Evolutionary conservation across 2,888 invertebrate species (phyloP), one percentile per base, ranked within the genome.

Genomic region (Melinopterus prodromus): DNA sequence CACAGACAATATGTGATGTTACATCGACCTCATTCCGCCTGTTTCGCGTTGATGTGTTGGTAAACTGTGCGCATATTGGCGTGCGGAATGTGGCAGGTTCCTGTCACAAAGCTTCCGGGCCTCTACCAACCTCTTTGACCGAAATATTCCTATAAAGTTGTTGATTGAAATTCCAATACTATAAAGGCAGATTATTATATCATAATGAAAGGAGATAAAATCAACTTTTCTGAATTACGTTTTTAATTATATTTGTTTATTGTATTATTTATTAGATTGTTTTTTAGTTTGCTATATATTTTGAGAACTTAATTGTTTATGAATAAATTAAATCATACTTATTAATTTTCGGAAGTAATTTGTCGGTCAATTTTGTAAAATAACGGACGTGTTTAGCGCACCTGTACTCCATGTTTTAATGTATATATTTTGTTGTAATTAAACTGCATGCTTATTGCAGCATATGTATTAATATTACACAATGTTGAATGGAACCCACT

Each of bases 381-480:
- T 53, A 53, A 53, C 7, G 12, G 2, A 2, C 53, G 9, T 53
- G 53, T 7, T 53, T 53, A 53, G 53, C 53, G 53, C 53, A 53
- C 53, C 5, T 53, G 53, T 53, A 53, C 53, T 53, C 53, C 12
- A 12, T 53, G 53, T 53, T 53, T 53, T 12, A 53, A 53, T 53
- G 53, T 53, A 53, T 53, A 53, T 53, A 53, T 53, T 53, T 53
- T 53, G 53, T 9, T 53, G 53, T 53, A 53, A 7, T 53, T 53
- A 7, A 53, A 53, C 7, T 53, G 53, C 53, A 53, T 53, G 53
- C 53, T 53, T 53, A 53, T 53, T 53, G 53, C 53, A 53, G 53
- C 53, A 53, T 53, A 53, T 53, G 53, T 53, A 53, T 53, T 53
- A 53, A 53, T 53, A 53, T 53, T 53, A 53, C 53, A 53, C 53